phyloP scores from a whole-genome alignment of 2,797 vertebrate genomes.

The Graptemys geographica region DNA sequence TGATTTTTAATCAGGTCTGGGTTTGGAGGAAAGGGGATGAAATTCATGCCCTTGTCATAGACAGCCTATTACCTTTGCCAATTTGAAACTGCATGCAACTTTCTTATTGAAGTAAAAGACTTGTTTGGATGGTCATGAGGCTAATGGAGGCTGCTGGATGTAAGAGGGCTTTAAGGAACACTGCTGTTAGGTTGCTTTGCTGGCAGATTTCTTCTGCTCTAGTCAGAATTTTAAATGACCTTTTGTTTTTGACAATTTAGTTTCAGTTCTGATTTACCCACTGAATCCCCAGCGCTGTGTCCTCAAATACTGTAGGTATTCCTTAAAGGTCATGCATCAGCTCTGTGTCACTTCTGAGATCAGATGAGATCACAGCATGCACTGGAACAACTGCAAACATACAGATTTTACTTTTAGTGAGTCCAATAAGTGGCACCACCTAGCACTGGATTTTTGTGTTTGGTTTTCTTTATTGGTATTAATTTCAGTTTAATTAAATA shows the following conservation, averaged over 20 bases:
- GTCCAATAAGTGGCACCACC: not conserved
- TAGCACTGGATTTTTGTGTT: not conserved
- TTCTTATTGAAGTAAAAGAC: not conserved
- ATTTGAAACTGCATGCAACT: not conserved
- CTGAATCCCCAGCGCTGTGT: not conserved
- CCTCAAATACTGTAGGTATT: not conserved
- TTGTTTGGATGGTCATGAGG: not conserved
- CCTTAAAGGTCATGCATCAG: not conserved
- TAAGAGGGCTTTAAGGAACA: not conserved
- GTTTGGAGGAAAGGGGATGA: not conserved
- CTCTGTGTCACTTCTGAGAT: conserved; percentile 17
- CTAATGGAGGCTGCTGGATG: not conserved
- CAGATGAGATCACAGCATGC: not conserved
- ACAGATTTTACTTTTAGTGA: not conserved
- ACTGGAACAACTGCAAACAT: not conserved
- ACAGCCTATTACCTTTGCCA: not conserved
- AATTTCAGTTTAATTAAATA: not conserved
- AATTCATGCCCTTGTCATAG: not conserved
- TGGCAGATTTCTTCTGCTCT: not conserved
- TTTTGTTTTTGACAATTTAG: not conserved
- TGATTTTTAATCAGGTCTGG: not conserved
- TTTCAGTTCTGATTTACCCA: not conserved
- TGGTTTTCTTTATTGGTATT: not conserved
- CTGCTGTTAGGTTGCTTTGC: not conserved
- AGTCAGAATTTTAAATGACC: not conserved